Percentiles rank a stretch among this genome's conserved stretches.
These are phyloP conservation scores for Himalopsyche japonica DNA, from an alignment of 2,888 invertebrate genomes.

Conservation along the genomic window DNA sequence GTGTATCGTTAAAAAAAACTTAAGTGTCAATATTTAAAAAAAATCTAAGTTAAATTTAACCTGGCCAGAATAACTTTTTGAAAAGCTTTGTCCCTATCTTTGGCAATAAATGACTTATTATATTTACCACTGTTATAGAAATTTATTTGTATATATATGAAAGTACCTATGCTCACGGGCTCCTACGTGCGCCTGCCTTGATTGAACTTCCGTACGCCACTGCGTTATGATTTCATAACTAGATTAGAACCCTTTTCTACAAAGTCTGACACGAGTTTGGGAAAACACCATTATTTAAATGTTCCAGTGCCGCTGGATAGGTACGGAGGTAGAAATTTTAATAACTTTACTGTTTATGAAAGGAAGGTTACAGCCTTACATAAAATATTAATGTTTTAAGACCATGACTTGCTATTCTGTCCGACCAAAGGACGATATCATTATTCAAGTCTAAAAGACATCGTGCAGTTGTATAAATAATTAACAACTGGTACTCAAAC, in stretches of 20 bases:
- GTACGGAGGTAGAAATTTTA: not conserved
- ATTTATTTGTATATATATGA: too few species aligned
- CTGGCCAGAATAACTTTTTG: too few species aligned
- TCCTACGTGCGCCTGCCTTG: not conserved
- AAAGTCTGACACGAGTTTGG: not conserved
- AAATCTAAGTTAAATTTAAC: too few species aligned
- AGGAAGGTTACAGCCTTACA: not conserved
- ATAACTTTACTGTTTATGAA: not conserved
- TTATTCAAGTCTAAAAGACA: not conserved
- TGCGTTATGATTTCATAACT: not conserved
- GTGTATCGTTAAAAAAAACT: too few species aligned
- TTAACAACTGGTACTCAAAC: too few species aligned
- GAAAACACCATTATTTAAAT: not conserved
- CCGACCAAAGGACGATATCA: not conserved
- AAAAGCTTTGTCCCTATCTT: too few species aligned
- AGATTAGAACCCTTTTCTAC: not conserved
- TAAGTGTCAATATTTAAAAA: too few species aligned
- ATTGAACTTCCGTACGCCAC: not conserved
- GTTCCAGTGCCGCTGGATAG: not conserved
- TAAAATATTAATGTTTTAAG: not conserved
- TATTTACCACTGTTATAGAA: too few species aligned
- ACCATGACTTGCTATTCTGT: not conserved
- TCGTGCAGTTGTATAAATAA: not conserved
- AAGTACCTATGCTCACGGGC: too few species aligned
- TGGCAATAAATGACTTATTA: too few species aligned